Percentiles rank a stretch among this genome's conserved stretches.
phyloP scores from a whole-genome alignment of 2,113 vertebrate genomes.

The Rhadina sibilatrix region DNA sequence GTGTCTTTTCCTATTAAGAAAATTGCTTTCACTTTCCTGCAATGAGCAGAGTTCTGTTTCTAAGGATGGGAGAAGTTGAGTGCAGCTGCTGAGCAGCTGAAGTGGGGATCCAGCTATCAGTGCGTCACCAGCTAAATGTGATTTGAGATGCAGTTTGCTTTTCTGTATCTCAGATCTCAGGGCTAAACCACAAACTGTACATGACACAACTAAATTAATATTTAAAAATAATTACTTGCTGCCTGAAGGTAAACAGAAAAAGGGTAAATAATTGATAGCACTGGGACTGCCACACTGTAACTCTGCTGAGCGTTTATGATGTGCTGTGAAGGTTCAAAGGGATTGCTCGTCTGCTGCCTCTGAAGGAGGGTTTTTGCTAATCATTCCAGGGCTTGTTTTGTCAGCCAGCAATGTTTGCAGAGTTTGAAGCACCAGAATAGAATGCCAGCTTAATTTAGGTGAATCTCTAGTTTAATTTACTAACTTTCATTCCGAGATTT shows the following conservation, averaged over 20 bases:
- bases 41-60: neutral
- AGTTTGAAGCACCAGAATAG: constrained; percentile 56
- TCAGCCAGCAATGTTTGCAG: constrained; percentile 43
- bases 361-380: constrained; percentile 57
- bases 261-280: constrained; percentile 86
- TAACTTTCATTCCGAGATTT: constrained; percentile 56
- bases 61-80: constrained; percentile 8
- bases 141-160: constrained; percentile 65
- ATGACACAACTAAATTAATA: constrained; percentile 87
- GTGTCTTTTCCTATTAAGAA: neutral
- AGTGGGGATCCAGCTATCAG: neutral
- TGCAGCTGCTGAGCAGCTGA: constrained; percentile 16
- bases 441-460: constrained; percentile 62
- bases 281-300: constrained; percentile 62
- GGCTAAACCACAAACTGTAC: constrained; percentile 74
- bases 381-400: constrained; percentile 55
- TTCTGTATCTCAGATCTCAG: constrained; percentile 58
- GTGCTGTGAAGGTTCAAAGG: constrained; percentile 65
- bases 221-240: constrained; percentile 88
- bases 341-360: constrained; percentile 40
- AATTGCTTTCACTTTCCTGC: constrained; percentile 11
- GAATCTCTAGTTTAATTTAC: constrained; percentile 57
- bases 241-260: constrained; percentile 83
- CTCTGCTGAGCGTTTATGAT: constrained; percentile 62
- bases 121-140: constrained; percentile 15